Conservation (phyloP, 1,140 invertebrate species). For the Zaprionus capensis region DNA sequence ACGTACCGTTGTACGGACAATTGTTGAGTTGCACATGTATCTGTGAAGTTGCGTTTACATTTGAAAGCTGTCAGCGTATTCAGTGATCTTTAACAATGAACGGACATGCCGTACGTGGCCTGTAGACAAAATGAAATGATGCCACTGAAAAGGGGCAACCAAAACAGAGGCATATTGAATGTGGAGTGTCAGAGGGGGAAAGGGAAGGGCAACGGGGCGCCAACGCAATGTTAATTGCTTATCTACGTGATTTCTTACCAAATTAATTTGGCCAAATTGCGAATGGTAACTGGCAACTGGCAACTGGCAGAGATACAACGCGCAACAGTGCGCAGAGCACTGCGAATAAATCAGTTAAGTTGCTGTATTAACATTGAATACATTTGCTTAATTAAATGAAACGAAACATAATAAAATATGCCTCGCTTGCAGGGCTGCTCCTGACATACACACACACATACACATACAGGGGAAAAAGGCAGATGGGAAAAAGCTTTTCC, state of each 20-base stretch:
- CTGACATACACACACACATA: neutral
- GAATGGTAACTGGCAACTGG: slow-evolving; percentile 42
- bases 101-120: slow-evolving; percentile 73
- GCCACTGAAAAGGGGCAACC: slow-evolving; percentile 10
- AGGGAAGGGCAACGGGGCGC: slow-evolving; percentile 14
- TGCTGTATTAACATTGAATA: slow-evolving; percentile 82
- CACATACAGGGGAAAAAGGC: neutral
- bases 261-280: slow-evolving; percentile 83
- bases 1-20: slow-evolving; percentile 13
- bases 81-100: slow-evolving; percentile 70
- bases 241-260: slow-evolving; percentile 84
- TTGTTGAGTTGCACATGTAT: slow-evolving; percentile 6
- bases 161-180: neutral
- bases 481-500: slow-evolving; percentile 63
- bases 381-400: slow-evolving; percentile 81
- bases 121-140: slow-evolving; percentile 60
- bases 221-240: slow-evolving; percentile 82
- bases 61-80: slow-evolving; percentile 71
- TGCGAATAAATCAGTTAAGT: slow-evolving; percentile 77
- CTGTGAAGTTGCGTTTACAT: slow-evolving; percentile 42
- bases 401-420: slow-evolving; percentile 50
- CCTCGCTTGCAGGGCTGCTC: neutral
- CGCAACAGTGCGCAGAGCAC: slow-evolving; percentile 20
- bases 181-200: neutral
- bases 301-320: slow-evolving; percentile 30